These are phyloP conservation scores for Hyposoter dolosus DNA, from an alignment of 2,888 invertebrate genomes.

Conservation along the genomic window DNA sequence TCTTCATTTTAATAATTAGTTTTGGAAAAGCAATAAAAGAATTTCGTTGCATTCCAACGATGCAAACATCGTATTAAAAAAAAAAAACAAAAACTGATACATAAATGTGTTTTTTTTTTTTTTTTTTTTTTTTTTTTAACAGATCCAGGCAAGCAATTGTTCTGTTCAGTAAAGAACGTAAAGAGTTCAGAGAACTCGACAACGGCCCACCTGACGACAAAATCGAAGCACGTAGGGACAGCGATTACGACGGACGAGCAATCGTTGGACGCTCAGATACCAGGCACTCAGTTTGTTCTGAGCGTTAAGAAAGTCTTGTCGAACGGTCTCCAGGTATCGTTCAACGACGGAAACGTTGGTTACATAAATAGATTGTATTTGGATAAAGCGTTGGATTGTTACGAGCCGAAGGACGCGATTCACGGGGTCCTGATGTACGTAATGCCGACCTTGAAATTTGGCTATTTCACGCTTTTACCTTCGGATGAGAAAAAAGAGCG, in stretches of 20 bases:
- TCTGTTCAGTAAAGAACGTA: constrained; percentile 87
- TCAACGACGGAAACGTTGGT: constrained; percentile 84
- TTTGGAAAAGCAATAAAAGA: too few species aligned
- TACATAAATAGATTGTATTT: constrained; percentile 83
- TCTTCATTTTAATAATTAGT: too few species aligned
- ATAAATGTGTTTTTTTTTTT: constrained; percentile 12
- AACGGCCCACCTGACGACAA: constrained; percentile 86
- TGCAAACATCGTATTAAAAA: neutral
- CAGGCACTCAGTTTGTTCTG: constrained; percentile 83
- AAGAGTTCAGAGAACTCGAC: constrained; percentile 84
- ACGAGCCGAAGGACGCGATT: constrained; percentile 73
- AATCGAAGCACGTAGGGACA: constrained; percentile 81
- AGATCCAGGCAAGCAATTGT: constrained; percentile 88
- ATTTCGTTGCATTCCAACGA: too few species aligned
- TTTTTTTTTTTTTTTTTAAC: constrained; percentile 60
- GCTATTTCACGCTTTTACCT: constrained; percentile 87
- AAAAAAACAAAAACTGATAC: neutral
- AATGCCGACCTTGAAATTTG: constrained; percentile 89
- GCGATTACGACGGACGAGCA: constrained; percentile 76
- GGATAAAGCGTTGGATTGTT: constrained; percentile 73
- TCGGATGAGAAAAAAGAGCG: constrained; percentile 78
- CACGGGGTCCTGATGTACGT: constrained; percentile 87
- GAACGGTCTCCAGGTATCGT: constrained; percentile 85
- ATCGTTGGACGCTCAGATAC: constrained; percentile 84
- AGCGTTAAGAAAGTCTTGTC: constrained; percentile 82